A percentile compares a stretch with the other conserved stretches of the same genome.
Conservation (phyloP, 2,797 vertebrate genomes). For the Hybognathus amarus region DNA sequence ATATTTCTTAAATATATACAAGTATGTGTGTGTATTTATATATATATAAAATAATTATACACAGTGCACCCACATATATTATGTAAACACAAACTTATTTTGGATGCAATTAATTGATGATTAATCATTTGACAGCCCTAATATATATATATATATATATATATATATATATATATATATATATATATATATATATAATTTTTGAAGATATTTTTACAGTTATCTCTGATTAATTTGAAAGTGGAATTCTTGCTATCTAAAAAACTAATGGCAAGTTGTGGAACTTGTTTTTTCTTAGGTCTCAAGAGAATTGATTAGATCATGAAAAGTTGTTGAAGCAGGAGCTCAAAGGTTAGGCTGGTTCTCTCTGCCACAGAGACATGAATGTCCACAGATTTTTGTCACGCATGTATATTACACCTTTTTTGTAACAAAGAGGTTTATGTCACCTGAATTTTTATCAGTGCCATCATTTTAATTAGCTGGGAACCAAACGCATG, state of each 20-base stretch:
- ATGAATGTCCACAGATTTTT: background rate
- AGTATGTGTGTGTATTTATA: too few species aligned
- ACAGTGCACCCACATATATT: too few species aligned
- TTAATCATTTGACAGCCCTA: too few species aligned
- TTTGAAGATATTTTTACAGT: background rate
- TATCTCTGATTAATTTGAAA: background rate
- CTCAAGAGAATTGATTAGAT: background rate
- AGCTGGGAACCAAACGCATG: too few species aligned
- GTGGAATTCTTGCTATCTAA: background rate
- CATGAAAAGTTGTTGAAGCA: background rate
- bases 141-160: too few species aligned
- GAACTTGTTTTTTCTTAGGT: too few species aligned
- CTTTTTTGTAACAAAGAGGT: background rate
- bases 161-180: too few species aligned
- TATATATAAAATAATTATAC: too few species aligned
- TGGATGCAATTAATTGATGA: too few species aligned
- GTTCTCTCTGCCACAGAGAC: background rate
- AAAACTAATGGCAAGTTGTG: background rate
- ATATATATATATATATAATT: background rate
- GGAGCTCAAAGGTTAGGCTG: background rate
- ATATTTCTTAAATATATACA: too few species aligned
- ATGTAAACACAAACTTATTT: too few species aligned
- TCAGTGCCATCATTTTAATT: too few species aligned
- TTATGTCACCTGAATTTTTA: background rate
- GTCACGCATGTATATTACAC: background rate